Base-by-base conservation (phyloP, 2,888 invertebrate genomes). In the Abrostola triplasia region DNA sequence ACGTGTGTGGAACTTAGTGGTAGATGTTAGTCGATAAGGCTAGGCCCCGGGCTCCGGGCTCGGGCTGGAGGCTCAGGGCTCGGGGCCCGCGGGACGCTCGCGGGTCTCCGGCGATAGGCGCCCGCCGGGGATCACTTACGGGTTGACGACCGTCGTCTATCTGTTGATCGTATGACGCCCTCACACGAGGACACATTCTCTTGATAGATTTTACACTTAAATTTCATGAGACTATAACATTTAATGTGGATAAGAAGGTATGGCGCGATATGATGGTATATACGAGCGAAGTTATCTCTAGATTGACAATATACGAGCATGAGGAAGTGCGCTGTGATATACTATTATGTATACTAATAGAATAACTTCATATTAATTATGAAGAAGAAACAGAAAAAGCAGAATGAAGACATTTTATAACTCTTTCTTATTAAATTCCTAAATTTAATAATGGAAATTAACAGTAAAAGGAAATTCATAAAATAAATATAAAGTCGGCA, bases 61-160 rank as follows among this genome's bases (percentile, higher is more conserved):
- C 4, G 24, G 67, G 61, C 67, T 59, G 12, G 40, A 5, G 12
- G 67, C 38, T 40, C 8, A 41, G 37, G 36, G 42, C 73, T 62
- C 61, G 67, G 81, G 80, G 73, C 60, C 62, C 44, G 42, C 64
- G 54, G 67, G 78, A 70, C 65, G 71, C 75, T 73, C 73, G 62
- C 63, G 60, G 68, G 61, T 77, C 68, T 73, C 50, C 65, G 51
- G 67, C 59, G 77, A 81, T 80, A 80, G 77, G 79, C 78, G 68
- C 63, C 76, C 81, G 70, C 77, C 65, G 55, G 81, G 81, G 82
- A 80, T 78, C 68, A 70, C 76, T 79, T 58, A 52, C 67, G 75
- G 85, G 84, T 81, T 83, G 84, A 81, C 82, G 84, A 81, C 83
- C 82, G 83, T 54, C 70, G 60, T 74, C 73, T 81, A 82, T 82